Base-by-base conservation (phyloP, 37 sponge, comb jelly and placozoan species). In the Amphimedon queenslandica region DNA sequence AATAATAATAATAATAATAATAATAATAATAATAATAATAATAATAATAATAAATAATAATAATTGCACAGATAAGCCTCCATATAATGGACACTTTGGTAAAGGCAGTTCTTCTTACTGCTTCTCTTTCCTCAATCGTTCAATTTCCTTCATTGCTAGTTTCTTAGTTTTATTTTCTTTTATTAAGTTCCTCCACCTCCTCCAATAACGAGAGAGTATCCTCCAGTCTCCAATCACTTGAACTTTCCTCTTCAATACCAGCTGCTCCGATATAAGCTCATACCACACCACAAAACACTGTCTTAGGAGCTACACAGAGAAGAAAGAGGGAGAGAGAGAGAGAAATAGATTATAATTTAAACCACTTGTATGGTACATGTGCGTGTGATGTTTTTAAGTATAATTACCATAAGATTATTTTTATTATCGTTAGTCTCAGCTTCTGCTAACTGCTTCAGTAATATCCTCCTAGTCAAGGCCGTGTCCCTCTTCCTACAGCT, bases 211-310 rank as follows among this genome's bases (percentile, higher is more conserved):
- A 41, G 58, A 27, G 63, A 75, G 21, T 1, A 86, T 42, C 43
- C 56, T 75, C 87, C 87, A 86, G 55, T 75, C 72, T 0, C 76
- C 51, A 24, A 75, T 55, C 24, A 66, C 81, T 16, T 38, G 42
- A 37, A 81, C 87, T 75, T 75, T 80, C 43, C 66, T 35, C 28
- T 67, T 4, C 27, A 40, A 66, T 16, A 43, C 67, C 27, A 70
- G 37, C 25, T 32, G 31, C 57, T 73, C 37, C 42, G 40, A 42
- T 42, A 77, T 73, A 1, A 55, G 24, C 0, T 36, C 27, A 2
- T 63, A 63, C 84, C 84, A 83, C 3, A 29, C 8, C 0, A 42
- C 37, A 63, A 83, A 83, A 70, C 64, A 83, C n/a, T 56, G 37
- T 37, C 61, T 64, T 38, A 83, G 36, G 64, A 83, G 6, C 75